Percentiles rank a stretch among this genome's conserved stretches.
Conservation (phyloP, 2,888 invertebrate genomes). For the Opisthograptis luteolata region DNA sequence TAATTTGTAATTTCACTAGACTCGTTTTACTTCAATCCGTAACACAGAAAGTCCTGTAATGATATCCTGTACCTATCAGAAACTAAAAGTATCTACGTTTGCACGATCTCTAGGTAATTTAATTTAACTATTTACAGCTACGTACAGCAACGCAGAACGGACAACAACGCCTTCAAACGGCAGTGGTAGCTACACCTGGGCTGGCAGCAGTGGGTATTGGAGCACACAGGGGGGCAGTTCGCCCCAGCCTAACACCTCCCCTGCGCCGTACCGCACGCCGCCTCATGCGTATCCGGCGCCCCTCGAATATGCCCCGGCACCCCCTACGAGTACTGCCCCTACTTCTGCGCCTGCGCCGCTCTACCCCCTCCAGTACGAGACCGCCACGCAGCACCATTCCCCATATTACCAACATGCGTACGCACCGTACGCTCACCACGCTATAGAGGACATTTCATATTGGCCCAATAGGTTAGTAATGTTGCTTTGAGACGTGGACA, state of each 20-base stretch:
- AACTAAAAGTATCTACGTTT: no score
- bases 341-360: constrained; percentile 67
- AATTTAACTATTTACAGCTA: constrained; percentile 50
- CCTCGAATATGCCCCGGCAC: constrained; percentile 68
- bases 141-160: constrained; percentile 71
- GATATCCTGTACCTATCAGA: no score
- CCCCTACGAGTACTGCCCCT: constrained; percentile 61
- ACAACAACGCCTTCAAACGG: constrained; percentile 64
- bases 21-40: no score
- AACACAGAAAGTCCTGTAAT: no score
- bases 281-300: constrained; percentile 77
- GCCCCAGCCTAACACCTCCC: constrained; percentile 71
- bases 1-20: no score
- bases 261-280: constrained; percentile 74
- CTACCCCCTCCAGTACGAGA: constrained; percentile 75
- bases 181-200: constrained; percentile 70
- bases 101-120: not conserved
- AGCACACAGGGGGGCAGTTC: constrained; percentile 69
- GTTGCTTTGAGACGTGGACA: constrained; percentile 3
- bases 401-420: constrained; percentile 79
- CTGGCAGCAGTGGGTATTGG: constrained; percentile 73
- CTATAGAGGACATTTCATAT: constrained; percentile 78
- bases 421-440: constrained; percentile 77
- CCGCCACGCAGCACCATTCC: constrained; percentile 72
- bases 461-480: constrained; percentile 73